phyloP scores from a whole-genome alignment of 2,888 invertebrate species.

The Drosophila rellima region DNA sequence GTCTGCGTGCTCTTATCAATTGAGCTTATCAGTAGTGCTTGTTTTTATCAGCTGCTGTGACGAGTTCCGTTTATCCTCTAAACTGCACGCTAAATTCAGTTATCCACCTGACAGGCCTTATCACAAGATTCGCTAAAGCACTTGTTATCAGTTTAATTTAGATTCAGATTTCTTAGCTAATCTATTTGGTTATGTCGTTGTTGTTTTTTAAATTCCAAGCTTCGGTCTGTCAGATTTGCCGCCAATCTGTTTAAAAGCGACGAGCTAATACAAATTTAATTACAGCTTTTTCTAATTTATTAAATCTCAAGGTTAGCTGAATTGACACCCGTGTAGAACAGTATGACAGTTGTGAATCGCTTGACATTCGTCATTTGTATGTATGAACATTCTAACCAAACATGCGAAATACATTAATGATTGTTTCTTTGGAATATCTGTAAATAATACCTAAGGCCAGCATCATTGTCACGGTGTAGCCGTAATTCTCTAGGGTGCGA shows the following conservation, averaged over 20 bases:
- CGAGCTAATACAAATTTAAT: conserved; percentile 65
- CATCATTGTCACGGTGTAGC: conserved; percentile 47
- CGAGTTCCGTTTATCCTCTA: conserved; percentile 33
- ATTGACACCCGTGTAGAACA: conserved; percentile 37
- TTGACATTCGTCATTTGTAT: conserved; percentile 32
- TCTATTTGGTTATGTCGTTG: not conserved
- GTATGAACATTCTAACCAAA: conserved; percentile 30
- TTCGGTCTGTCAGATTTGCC: conserved; percentile 36
- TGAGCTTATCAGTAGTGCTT: conserved; percentile 43
- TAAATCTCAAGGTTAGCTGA: conserved; percentile 60
- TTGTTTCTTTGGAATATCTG: conserved; percentile 29
- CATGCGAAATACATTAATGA: not conserved
- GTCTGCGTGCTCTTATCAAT: conserved; percentile 51
- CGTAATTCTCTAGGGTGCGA: conserved; percentile 23
- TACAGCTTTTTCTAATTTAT: conserved; percentile 57
- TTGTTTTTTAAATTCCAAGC: not conserved
- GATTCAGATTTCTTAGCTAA: conserved; percentile 7
- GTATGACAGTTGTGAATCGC: conserved; percentile 20
- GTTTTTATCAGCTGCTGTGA: conserved; percentile 43
- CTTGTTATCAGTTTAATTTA: conserved; percentile 21
- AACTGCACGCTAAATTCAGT: conserved; percentile 20
- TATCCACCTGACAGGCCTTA: conserved; percentile 30
- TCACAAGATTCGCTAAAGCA: not conserved
- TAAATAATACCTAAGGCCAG: conserved; percentile 14
- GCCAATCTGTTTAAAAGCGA: conserved; percentile 45